Conservation (phyloP, 2,888 invertebrate genomes). For the Polydrusus tereticollis region DNA sequence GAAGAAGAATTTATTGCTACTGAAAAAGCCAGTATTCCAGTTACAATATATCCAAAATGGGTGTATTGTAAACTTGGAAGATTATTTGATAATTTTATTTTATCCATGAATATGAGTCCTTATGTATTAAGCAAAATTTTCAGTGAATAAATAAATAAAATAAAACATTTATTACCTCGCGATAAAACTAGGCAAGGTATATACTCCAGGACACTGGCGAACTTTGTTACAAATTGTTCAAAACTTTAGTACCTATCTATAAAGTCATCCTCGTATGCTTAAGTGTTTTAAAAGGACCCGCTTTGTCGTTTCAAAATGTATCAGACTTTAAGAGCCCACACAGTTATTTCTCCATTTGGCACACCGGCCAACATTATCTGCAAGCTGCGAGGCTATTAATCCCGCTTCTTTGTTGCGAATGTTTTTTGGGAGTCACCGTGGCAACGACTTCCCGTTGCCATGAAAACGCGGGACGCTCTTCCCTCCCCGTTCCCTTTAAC, state of each 20-base stretch:
- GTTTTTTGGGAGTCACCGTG: constrained; percentile 61
- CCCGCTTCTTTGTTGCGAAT: constrained; percentile 66
- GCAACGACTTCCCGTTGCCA: constrained; percentile 41
- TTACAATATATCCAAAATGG: no score
- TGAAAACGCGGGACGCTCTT: not conserved
- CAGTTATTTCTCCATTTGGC: constrained; percentile 65
- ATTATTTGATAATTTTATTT: no score
- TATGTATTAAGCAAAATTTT: no score
- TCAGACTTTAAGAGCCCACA: constrained; percentile 51
- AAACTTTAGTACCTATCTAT: not conserved
- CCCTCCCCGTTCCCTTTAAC: constrained; percentile 8
- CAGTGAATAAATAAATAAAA: no score
- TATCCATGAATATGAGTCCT: no score
- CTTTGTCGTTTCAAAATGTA: constrained; percentile 15
- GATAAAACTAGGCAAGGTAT: no score
- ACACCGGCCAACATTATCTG: constrained; percentile 66
- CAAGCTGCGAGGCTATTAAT: constrained; percentile 66
- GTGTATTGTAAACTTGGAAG: no score
- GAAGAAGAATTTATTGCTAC: no score
- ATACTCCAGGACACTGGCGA: no score
- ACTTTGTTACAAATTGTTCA: not conserved
- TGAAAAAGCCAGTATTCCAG: no score
- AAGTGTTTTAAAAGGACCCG: not conserved
- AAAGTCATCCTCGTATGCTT: not conserved
- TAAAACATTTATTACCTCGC: no score